Base-by-base conservation (phyloP, 2,888 invertebrate genomes). In the Adela reaumurella region DNA sequence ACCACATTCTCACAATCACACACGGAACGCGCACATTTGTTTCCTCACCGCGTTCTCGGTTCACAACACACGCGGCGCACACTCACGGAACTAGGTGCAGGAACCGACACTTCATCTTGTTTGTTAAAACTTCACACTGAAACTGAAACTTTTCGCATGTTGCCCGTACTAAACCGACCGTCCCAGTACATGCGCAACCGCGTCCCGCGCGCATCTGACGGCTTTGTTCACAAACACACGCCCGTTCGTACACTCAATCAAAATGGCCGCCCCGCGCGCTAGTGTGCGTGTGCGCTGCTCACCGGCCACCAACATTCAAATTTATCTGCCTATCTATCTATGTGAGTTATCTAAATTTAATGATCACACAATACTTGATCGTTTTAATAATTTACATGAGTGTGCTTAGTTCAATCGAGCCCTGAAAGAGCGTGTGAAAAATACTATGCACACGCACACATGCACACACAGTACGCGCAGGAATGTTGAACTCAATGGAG, bases 1-100 rank as follows among this genome's bases (percentile, higher is more conserved):
- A 83, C 83, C 84, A 83, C 84, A 84, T 85, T 82, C 82, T 84
- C 74, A 81, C 79, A 81, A 74, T 74, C 73, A 79, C 80, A 77
- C 74, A 77, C 74, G 76, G 73, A 76, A 68, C 74, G 73, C 76
- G 78, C 77, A 77, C 79, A 78, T 78, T 78, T 76, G 76, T 76
- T 77, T 74, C 70, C 73, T 72, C 69, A 70, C 70, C 69, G 67
- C 65, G 68, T 48, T 11, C 69, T 73, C 63, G 72, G 68, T 69
- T 66, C 56, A 66, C 57, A 76, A 76, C 77, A 60, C 61, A 65
- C 69, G 64, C 57, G 20, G 65, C 67, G 59, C 68, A 68, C 79
- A 78, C 74, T 78, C 78, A 79, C 76, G 78, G 78, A 70, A 77
- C 74, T 60, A 76, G 74, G 71, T 68, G 74, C 71, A 78, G 72